Evolutionary conservation across 2,797 vertebrate genomes (phyloP).

Genomic region (Telmatherina bonti): DNA sequence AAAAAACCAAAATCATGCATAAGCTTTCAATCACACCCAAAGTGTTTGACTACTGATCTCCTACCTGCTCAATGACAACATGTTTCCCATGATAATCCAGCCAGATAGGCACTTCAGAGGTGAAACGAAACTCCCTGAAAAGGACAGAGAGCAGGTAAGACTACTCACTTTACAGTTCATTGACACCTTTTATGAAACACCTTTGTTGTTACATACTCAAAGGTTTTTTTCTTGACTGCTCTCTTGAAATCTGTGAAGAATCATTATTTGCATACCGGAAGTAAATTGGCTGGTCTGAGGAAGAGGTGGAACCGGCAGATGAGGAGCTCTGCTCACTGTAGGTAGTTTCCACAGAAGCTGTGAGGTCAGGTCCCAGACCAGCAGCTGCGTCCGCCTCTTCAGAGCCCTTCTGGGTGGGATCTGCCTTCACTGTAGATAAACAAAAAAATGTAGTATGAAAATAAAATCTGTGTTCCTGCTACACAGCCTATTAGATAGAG

Average conservation of each 20-base stretch:
- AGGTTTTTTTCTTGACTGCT: not conserved
- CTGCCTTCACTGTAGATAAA: constrained; percentile 76
- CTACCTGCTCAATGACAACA: constrained; percentile 91
- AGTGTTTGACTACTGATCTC: not conserved
- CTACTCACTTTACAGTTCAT: not conserved
- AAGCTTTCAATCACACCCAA: not conserved
- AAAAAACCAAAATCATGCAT: not conserved
- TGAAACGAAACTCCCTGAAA: constrained; percentile 93
- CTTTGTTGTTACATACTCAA: not conserved
- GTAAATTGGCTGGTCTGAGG: constrained; percentile 92
- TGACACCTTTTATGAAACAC: not conserved
- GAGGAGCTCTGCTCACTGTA: constrained; percentile 84
- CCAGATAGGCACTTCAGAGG: constrained; percentile 95
- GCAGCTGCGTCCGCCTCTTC: constrained; percentile 73
- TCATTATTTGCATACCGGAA: constrained; percentile 83
- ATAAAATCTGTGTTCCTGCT: not conserved
- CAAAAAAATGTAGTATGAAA: not conserved
- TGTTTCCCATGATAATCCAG: constrained; percentile 95
- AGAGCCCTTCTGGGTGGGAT: constrained; percentile 68
- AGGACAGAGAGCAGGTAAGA: not conserved
- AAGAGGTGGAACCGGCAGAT: constrained; percentile 81
- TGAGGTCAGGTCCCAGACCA: constrained; percentile 76
- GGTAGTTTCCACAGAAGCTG: constrained; percentile 83
- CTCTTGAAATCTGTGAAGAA: not conserved
- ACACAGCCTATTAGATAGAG: not conserved